phyloP scores from a whole-genome alignment of 2,888 invertebrate species.

The Cosmia pyralina region DNA sequence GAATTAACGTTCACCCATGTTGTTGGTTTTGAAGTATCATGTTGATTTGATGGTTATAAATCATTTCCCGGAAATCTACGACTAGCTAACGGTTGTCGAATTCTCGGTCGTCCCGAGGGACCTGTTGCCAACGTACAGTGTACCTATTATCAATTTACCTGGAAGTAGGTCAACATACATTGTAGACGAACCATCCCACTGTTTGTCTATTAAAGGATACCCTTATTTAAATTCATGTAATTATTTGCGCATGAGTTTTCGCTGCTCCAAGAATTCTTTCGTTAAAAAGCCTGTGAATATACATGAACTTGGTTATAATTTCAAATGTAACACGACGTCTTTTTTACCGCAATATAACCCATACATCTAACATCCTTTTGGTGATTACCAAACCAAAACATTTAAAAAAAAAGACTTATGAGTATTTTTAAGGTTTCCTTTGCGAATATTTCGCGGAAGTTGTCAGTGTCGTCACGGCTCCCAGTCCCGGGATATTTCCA shows the following conservation, averaged over 20 bases:
- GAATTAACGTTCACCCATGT: neutral
- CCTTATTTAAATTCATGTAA: slow-evolving; percentile 13
- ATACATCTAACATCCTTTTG: slow-evolving; percentile 38
- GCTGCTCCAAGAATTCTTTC: slow-evolving; percentile 11
- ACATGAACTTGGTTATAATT: slow-evolving; percentile 55
- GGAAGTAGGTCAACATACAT: slow-evolving; percentile 19
- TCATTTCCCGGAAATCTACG: slow-evolving; percentile 4
- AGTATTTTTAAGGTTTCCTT: slow-evolving; percentile 66
- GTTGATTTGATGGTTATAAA: slow-evolving; percentile 6
- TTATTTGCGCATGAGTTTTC: slow-evolving; percentile 4
- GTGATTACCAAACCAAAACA: slow-evolving; percentile 33
- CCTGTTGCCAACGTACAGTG: slow-evolving; percentile 12
- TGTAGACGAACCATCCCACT: neutral
- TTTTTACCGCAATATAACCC: slow-evolving; percentile 26
- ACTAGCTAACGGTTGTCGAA: neutral
- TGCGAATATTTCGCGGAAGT: slow-evolving; percentile 66
- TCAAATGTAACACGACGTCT: slow-evolving; percentile 44
- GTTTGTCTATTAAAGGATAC: neutral
- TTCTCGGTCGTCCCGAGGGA: slow-evolving; percentile 16
- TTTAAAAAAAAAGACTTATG: slow-evolving; percentile 61
- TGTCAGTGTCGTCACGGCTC: slow-evolving; percentile 69
- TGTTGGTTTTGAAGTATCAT: neutral
- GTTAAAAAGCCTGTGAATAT: slow-evolving; percentile 33
- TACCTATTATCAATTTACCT: slow-evolving; percentile 1
- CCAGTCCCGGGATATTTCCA: slow-evolving; percentile 64